Percentiles rank a stretch among this genome's conserved stretches.
phyloP scores from a whole-genome alignment of 1,140 invertebrate species.

The Plectrocnemia conspersa region DNA sequence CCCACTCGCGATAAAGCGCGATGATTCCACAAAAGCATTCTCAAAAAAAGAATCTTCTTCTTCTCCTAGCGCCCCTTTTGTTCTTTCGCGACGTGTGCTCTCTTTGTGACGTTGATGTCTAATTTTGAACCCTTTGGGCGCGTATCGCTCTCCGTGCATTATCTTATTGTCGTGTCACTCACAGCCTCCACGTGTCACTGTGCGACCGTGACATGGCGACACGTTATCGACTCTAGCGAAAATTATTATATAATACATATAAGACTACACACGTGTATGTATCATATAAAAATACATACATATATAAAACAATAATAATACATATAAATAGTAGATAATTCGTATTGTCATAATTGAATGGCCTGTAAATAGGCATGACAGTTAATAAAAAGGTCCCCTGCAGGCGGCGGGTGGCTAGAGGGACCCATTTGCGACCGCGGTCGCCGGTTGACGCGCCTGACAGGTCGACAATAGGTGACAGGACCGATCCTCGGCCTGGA shows the following conservation, averaged over 20 bases:
- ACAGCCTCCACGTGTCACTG: constrained; percentile 31
- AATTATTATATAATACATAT: constrained; percentile 17
- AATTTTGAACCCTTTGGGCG: constrained; percentile 34
- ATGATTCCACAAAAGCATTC: not conserved
- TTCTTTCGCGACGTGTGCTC: constrained; percentile 12
- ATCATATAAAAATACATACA: not conserved
- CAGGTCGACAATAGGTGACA: not conserved
- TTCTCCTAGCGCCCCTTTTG: not conserved
- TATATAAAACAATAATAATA: not conserved
- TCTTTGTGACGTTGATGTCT: constrained; percentile 29
- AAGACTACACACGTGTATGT: not conserved
- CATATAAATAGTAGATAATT: not conserved
- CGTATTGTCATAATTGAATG: not conserved
- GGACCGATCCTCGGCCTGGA: not conserved
- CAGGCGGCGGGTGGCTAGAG: not conserved
- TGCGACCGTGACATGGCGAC: constrained; percentile 12
- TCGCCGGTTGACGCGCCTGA: constrained; percentile 7
- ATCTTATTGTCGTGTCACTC: constrained; percentile 35
- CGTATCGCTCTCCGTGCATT: constrained; percentile 24
- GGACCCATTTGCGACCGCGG: not conserved
- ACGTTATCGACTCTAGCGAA: constrained; percentile 14
- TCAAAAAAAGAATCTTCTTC: not conserved
- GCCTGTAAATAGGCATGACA: not conserved
- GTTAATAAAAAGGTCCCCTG: not conserved
- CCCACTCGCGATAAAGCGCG: no score